Evolutionary conservation across 37 sponge, comb jelly and placozoan species (phyloP).

Genomic region (Diacarnus erythraeanus): DNA sequence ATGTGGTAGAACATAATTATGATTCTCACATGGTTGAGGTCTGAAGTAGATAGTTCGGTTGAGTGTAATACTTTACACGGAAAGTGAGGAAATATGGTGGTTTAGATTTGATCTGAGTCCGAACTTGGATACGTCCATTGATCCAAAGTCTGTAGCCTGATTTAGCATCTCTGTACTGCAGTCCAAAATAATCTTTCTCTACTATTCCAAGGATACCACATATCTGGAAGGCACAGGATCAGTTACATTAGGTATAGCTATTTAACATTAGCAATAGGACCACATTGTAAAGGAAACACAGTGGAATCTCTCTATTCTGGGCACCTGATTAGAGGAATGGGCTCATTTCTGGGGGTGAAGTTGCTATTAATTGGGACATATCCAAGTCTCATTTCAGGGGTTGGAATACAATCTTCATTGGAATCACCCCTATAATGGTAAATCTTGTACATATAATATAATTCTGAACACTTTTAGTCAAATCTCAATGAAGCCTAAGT

Average conservation of each 20-base stretch:
- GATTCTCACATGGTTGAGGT: conserved; percentile 58
- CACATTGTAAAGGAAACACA: background rate
- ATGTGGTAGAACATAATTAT: too few species aligned
- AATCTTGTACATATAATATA: too few species aligned
- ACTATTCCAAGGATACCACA: conserved; percentile 75
- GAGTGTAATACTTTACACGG: conserved; percentile 72
- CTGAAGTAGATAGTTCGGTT: conserved; percentile 54
- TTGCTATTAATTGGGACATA: too few species aligned
- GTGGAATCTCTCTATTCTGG: background rate
- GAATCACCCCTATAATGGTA: too few species aligned
- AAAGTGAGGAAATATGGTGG: conserved; percentile 61
- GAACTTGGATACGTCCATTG: conserved; percentile 53
- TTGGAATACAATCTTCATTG: too few species aligned
- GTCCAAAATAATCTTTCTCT: conserved; percentile 81
- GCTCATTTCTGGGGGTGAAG: too few species aligned
- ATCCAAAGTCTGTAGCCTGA: conserved; percentile 57
- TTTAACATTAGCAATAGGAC: background rate
- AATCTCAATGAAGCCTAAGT: too few species aligned
- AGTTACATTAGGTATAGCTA: background rate
- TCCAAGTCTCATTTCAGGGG: too few species aligned
- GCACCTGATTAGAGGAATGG: too few species aligned
- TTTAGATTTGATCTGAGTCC: conserved; percentile 45
- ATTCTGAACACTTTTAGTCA: too few species aligned
- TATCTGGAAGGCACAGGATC: conserved; percentile 31
- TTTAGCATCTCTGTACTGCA: conserved; percentile 24